Evolutionary conservation across 1,140 invertebrate genomes (phyloP), one percentile per base, ranked within the genome.

Genomic region (Maconellicoccus hirsutus): DNA sequence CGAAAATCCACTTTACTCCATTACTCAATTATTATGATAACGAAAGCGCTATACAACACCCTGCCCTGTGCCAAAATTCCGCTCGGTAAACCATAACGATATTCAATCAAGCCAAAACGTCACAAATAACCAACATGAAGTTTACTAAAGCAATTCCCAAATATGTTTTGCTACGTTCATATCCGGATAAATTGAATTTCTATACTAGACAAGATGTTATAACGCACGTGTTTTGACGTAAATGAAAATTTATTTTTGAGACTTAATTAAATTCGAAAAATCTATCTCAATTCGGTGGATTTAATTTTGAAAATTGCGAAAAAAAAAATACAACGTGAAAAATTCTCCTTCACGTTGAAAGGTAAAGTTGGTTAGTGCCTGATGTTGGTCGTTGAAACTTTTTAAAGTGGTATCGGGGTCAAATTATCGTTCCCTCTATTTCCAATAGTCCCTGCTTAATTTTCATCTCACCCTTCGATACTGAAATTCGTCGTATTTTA

Each of bases 351-450:
- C 42, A n/a, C n/a, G 42, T 52, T 52, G n/a, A 52, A 52, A 52
- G 42, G 42, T 52, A 52, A 52, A 52, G 42, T 52, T 52, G 42
- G 6, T 52, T 16, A 16, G 42, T 52, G 42, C 42, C n/a, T 52
- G 42, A 52, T 52, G n/a, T 19, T 19, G 42, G 12, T 52, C 42
- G 42, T 52, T 52, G 42, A 52, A 52, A 52, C 42, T 52, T 52
- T n/a, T 16, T 52, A 52, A 52, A 52, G 42, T 52, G 42, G n/a
- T 52, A 52, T 52, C 42, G 42, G 42, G 42, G 42, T 52, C 42
- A 52, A 52, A 52, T 52, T 52, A 52, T 52, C 42, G n/a, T 52
- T 52, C 42, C 42, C 42, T 52, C 42, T 16, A 52, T 52, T 52
- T 52, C 42, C n/a, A 52, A 33, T 33, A 33, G 12, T 33, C n/a